Percentiles rank a stretch among this genome's conserved stretches.
Evolutionary conservation across 2,797 vertebrate genomes (phyloP).

Genomic region (Mastacembelus armatus): DNA sequence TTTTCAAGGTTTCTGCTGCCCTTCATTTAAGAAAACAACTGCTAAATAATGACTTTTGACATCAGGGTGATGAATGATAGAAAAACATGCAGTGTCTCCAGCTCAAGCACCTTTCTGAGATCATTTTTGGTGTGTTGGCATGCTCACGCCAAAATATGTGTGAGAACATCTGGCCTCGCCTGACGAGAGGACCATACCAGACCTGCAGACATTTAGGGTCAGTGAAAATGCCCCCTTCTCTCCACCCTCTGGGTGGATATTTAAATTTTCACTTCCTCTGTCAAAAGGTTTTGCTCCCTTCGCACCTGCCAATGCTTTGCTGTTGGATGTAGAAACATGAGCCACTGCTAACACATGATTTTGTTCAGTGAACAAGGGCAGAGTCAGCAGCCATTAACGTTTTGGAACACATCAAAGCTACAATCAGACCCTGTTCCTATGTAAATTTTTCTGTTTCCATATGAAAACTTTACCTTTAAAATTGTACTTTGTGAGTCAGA

Average conservation of each 20-base stretch:
- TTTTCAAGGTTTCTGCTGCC: conserved; percentile 76
- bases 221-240: conserved; percentile 59
- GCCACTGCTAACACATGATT: conserved; percentile 49
- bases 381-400: background rate
- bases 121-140: conserved; percentile 19
- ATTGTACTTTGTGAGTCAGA: background rate
- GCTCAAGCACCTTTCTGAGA: conserved; percentile 22
- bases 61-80: conserved; percentile 85
- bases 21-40: conserved; percentile 83
- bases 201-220: conserved; percentile 73
- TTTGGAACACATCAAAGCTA: conserved; percentile 10
- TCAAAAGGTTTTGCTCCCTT: conserved; percentile 44
- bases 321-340: conserved; percentile 50
- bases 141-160: conserved; percentile 21
- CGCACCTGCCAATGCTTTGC: conserved; percentile 82
- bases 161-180: conserved; percentile 80
- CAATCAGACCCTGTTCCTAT: background rate
- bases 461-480: conserved; percentile 9
- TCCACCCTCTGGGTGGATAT: conserved; percentile 68
- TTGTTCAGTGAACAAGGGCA: conserved; percentile 7
- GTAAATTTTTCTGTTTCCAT: background rate
- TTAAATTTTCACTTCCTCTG: conserved; percentile 68
- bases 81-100: conserved; percentile 77
- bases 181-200: conserved; percentile 21
- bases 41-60: conserved; percentile 83